A percentile compares a stretch with the other conserved stretches of the same genome.
phyloP scores from a whole-genome alignment of 2,888 invertebrate species.

The Heteromyza rotundicornis region DNA sequence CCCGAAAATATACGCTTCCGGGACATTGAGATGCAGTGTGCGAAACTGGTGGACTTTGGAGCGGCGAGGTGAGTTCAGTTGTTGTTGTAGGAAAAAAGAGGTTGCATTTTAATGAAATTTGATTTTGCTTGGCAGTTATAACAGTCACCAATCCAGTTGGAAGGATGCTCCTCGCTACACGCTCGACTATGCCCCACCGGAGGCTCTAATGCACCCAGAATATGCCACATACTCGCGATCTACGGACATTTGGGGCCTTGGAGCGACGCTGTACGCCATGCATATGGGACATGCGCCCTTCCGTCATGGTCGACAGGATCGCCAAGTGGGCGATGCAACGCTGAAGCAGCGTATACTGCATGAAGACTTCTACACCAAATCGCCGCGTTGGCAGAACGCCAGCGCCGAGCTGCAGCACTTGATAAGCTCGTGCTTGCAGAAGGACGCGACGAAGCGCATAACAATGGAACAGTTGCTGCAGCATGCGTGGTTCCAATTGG shows the following conservation, averaged over 20 bases:
- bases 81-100: not conserved
- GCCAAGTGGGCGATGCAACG: constrained; percentile 29
- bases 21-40: constrained; percentile 63
- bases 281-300: constrained; percentile 89
- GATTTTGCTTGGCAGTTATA: too few relatives aligned
- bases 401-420: constrained; percentile 42
- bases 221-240: constrained; percentile 77
- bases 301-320: constrained; percentile 46
- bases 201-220: constrained; percentile 71
- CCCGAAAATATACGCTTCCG: constrained; percentile 75
- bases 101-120: constrained; percentile 4
- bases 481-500: constrained; percentile 61
- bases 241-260: constrained; percentile 96
- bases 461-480: constrained; percentile 53
- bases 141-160: constrained; percentile 44
- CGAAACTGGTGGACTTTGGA: constrained; percentile 96
- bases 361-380: constrained; percentile 48
- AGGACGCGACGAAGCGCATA: constrained; percentile 46
- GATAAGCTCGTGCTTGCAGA: constrained; percentile 47
- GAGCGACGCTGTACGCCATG: constrained; percentile 79
- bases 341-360: constrained; percentile 47
- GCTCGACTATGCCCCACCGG: constrained; percentile 87
- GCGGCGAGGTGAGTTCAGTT: constrained; percentile 70
- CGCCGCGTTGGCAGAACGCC: constrained; percentile 46
- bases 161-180: constrained; percentile 85